These are phyloP conservation scores for Dichetophora obliterata DNA, from an alignment of 2,888 invertebrate genomes.

Conservation along the genomic window DNA sequence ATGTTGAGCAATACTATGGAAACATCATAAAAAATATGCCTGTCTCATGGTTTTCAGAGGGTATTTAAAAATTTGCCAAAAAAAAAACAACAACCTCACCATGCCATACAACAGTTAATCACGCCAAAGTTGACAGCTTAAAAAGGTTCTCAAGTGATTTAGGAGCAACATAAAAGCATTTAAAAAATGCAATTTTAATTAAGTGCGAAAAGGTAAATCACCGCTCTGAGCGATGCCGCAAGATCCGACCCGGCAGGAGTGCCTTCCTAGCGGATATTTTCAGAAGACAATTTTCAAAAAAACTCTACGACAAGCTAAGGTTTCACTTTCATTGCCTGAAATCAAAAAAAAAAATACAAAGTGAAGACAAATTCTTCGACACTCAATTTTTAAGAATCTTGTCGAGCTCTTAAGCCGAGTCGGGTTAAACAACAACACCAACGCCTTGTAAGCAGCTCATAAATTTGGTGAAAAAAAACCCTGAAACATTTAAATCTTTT, in stretches of 20 bases:
- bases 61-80: background rate
- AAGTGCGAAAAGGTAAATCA: constrained; percentile 46
- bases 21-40: background rate
- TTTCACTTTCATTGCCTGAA: no score
- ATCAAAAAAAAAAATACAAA: no score
- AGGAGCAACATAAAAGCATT: constrained; percentile 42
- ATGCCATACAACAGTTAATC: constrained; percentile 63
- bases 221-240: background rate
- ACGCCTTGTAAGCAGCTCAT: constrained; percentile 24
- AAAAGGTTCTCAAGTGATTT: constrained; percentile 57
- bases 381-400: background rate
- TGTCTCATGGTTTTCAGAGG: background rate
- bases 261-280: background rate
- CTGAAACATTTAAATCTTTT: constrained; percentile 34
- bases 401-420: no score
- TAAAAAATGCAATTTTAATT: constrained; percentile 47
- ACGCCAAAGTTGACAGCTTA: constrained; percentile 61
- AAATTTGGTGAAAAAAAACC: constrained; percentile 25
- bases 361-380: background rate
- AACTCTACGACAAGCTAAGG: no score
- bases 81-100: constrained; percentile 39
- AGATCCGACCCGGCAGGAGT: background rate
- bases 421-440: background rate
- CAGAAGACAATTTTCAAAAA: no score
- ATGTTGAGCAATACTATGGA: background rate